Percentiles rank a stretch among this genome's conserved stretches.
These are phyloP conservation scores for Amniataba percoides DNA, from an alignment of 2,797 vertebrate species.

Conservation along the genomic window DNA sequence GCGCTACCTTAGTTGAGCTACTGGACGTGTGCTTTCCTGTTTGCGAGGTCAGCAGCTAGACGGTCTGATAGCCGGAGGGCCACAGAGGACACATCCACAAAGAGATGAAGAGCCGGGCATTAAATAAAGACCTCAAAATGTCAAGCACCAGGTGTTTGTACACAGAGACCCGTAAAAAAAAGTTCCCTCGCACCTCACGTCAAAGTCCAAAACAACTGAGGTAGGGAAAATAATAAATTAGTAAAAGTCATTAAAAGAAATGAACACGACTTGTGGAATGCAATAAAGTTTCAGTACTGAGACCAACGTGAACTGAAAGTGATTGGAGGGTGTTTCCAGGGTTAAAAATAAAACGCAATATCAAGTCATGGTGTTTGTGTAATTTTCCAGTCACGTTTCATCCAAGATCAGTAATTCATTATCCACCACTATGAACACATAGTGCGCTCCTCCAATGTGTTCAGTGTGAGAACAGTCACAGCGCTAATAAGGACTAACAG, in stretches of 20 bases:
- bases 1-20: constrained; percentile 46
- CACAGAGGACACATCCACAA: constrained; percentile 60
- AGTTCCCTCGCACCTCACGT: constrained; percentile 51
- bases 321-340: not conserved
- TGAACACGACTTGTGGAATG: constrained; percentile 27
- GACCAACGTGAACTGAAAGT: constrained; percentile 6
- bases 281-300: constrained; percentile 38
- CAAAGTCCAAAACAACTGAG: constrained; percentile 74
- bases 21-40: constrained; percentile 57
- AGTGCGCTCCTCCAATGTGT: constrained; percentile 15
- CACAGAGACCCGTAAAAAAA: constrained; percentile 67
- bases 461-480: constrained; percentile 36
- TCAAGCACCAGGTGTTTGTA: constrained; percentile 65
- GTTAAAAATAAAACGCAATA: constrained; percentile 1
- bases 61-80: constrained; percentile 48
- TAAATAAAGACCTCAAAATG: constrained; percentile 54
- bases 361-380: constrained; percentile 12
- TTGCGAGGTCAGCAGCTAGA: constrained; percentile 73
- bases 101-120: constrained; percentile 45
- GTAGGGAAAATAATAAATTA: constrained; percentile 80
- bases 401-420: constrained; percentile 29
- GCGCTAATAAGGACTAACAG: constrained; percentile 8
- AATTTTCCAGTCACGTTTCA: constrained; percentile 30
- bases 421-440: constrained; percentile 29
- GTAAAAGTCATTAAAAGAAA: constrained; percentile 40